Conservation (phyloP, 1,140 invertebrate species). For the Liolophura sinensis region DNA sequence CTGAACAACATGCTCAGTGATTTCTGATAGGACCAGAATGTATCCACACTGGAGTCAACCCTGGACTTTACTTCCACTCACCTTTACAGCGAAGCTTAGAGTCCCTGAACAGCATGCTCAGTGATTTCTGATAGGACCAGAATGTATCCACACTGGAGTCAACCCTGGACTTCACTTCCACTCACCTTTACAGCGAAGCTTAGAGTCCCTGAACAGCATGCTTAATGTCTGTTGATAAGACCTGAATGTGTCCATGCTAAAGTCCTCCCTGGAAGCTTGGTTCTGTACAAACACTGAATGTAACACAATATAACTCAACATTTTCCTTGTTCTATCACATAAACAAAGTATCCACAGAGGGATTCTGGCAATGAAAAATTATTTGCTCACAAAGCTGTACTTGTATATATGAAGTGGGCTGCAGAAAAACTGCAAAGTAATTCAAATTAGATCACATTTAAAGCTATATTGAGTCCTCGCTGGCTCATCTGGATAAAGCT, state of each 20-base stretch:
- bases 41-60: slow-evolving; percentile 71
- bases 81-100: slow-evolving; percentile 75
- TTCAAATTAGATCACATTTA: neutral
- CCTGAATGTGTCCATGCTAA: slow-evolving; percentile 67
- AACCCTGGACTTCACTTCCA: slow-evolving; percentile 58
- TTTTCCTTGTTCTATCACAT: too few relatives aligned
- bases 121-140: slow-evolving; percentile 69
- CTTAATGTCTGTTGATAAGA: slow-evolving; percentile 70
- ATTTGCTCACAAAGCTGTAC: too few relatives aligned
- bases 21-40: slow-evolving; percentile 69
- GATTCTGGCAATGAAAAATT: neutral
- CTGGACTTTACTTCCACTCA: too few relatives aligned
- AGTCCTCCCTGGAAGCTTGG: slow-evolving; percentile 72
- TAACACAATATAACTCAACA: neutral
- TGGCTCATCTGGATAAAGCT: too few relatives aligned
- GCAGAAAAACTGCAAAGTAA: neutral
- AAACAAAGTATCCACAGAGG: neutral
- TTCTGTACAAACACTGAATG: slow-evolving; percentile 73
- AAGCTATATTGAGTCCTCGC: too few relatives aligned
- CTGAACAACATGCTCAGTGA: slow-evolving; percentile 70
- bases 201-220: slow-evolving; percentile 71
- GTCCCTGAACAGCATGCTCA: slow-evolving; percentile 69
- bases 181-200: slow-evolving; percentile 68
- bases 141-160: slow-evolving; percentile 72
- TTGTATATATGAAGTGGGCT: too few relatives aligned